Evolutionary conservation across 1,140 invertebrate species (phyloP).

Genomic region (Idris sp.): DNA sequence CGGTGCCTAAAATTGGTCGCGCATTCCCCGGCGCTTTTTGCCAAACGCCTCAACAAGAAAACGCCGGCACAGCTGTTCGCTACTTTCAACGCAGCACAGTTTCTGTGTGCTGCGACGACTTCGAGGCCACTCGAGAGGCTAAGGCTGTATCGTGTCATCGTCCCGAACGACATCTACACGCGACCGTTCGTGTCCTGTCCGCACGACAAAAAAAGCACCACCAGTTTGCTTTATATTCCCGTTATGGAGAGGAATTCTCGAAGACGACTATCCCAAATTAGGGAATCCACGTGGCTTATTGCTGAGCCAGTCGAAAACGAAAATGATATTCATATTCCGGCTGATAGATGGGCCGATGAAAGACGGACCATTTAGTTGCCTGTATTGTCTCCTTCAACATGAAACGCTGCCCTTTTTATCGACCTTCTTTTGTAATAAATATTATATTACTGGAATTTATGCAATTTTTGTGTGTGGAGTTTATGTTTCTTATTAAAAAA

Average conservation of each 20-base stretch:
- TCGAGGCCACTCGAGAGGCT: too few species aligned
- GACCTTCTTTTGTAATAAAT: too few species aligned
- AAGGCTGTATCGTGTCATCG: slow-evolving; percentile 52
- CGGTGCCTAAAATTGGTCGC: slow-evolving; percentile 52
- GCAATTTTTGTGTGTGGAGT: too few species aligned
- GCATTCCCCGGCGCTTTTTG: slow-evolving; percentile 46
- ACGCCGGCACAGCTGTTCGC: slow-evolving; percentile 46
- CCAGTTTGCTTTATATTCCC: slow-evolving; percentile 50
- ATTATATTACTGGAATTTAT: too few species aligned
- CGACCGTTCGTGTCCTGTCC: slow-evolving; percentile 26
- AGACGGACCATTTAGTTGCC: slow-evolving; percentile 3
- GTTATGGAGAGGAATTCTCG: slow-evolving; percentile 58
- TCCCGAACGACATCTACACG: slow-evolving; percentile 45
- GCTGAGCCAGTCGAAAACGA: slow-evolving; percentile 18
- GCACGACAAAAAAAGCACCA: slow-evolving; percentile 25
- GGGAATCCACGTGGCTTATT: slow-evolving; percentile 63
- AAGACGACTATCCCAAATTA: slow-evolving; percentile 52
- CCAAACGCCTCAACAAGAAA: slow-evolving; percentile 12
- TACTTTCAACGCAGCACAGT: too few species aligned
- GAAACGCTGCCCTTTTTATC: too few species aligned
- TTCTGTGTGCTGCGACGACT: too few species aligned
- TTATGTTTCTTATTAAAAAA: too few species aligned
- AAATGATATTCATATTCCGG: slow-evolving; percentile 50
- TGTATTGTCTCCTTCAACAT: too few species aligned
- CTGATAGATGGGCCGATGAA: slow-evolving; percentile 15